These are phyloP conservation scores for Poeciliopsis infans DNA, from an alignment of 2,797 vertebrate genomes.

Conservation along the genomic window DNA sequence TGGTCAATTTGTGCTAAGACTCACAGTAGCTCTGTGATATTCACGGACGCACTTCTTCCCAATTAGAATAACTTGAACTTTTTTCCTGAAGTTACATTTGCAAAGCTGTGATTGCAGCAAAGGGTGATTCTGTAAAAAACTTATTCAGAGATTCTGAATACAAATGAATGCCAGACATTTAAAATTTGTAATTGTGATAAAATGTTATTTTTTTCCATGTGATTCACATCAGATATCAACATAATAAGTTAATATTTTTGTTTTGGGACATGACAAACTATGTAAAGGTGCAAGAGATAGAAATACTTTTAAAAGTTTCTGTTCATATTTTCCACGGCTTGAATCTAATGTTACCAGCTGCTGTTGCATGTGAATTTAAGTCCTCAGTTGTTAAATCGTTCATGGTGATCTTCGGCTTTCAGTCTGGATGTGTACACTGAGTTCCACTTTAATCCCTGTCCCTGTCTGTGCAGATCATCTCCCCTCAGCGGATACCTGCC, in stretches of 20 bases:
- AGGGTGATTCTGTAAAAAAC: not conserved
- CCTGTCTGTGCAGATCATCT: conserved; percentile 80
- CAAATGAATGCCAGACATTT: not conserved
- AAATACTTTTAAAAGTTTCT: not conserved
- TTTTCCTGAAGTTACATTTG: not conserved
- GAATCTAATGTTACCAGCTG: not conserved
- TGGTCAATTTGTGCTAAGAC: not conserved
- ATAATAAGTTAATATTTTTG: not conserved
- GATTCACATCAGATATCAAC: not conserved
- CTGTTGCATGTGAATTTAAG: not conserved
- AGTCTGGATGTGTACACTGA: not conserved
- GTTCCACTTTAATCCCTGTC: not conserved
- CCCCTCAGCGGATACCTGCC: conserved; percentile 83
- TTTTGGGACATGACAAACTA: not conserved
- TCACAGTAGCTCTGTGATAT: not conserved
- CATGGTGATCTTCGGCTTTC: not conserved
- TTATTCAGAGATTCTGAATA: not conserved
- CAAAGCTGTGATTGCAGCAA: not conserved
- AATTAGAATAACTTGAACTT: not conserved
- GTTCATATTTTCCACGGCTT: not conserved
- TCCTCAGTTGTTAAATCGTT: not conserved
- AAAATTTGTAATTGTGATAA: not conserved
- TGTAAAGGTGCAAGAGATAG: too few species aligned
- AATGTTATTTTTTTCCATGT: not conserved
- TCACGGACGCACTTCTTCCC: not conserved